Evolutionary conservation across 2,797 vertebrate species (phyloP).

Genomic region (Coreius guichenoti): DNA sequence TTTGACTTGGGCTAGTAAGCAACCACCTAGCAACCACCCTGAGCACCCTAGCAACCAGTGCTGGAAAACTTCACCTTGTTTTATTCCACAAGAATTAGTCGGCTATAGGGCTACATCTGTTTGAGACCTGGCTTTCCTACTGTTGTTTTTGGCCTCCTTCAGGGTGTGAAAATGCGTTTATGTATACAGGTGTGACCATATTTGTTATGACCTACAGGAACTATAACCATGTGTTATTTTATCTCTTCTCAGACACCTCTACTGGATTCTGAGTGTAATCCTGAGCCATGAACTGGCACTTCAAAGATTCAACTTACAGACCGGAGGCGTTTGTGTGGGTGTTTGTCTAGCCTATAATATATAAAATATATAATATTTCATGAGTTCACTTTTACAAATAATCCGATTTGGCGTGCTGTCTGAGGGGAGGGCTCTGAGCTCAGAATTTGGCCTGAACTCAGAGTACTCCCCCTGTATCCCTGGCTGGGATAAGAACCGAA

Average conservation of each 20-base stretch:
- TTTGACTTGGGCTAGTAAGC: background rate
- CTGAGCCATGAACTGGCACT: background rate
- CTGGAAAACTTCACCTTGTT: background rate
- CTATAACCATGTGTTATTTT: conserved; percentile 26
- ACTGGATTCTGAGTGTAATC: background rate
- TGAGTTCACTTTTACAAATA: too few relatives aligned
- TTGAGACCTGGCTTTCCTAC: background rate
- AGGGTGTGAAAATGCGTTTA: conserved; percentile 15
- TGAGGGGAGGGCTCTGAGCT: too few relatives aligned
- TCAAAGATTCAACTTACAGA: background rate
- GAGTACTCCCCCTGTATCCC: too few relatives aligned
- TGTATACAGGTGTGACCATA: conserved; percentile 16
- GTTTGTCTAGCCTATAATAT: background rate
- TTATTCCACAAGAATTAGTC: background rate
- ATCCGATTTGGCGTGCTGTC: too few relatives aligned
- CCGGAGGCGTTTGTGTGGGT: background rate
- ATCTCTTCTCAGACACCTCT: conserved; percentile 29
- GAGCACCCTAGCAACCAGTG: background rate
- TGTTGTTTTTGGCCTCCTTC: conserved; percentile 1
- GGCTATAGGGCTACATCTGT: background rate
- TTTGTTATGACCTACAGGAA: conserved; percentile 30
- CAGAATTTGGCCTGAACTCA: too few relatives aligned
- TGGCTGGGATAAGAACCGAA: too few relatives aligned
- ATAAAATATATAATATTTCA: too few relatives aligned
- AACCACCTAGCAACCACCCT: background rate